Conservation (phyloP, 2,797 vertebrate genomes). For the Gorsachius magnificus region DNA sequence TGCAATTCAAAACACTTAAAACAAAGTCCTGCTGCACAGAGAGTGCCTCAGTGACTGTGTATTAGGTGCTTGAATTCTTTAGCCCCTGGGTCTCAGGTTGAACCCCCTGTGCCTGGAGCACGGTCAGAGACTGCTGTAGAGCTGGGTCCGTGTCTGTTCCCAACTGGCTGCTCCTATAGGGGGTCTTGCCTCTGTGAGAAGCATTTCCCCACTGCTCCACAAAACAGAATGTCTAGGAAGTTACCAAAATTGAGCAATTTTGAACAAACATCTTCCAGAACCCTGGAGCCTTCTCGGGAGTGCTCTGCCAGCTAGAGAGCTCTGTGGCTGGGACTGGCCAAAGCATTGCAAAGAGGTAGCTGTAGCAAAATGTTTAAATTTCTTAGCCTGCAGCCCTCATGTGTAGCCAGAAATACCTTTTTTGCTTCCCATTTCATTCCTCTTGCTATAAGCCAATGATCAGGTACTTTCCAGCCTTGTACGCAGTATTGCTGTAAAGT, state of each 20-base stretch:
- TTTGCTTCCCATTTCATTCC: background rate
- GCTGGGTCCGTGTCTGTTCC: background rate
- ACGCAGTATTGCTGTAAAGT: rapidly evolving
- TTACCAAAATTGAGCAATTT: background rate
- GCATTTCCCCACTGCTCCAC: background rate
- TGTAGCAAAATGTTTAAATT: background rate
- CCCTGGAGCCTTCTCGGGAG: background rate
- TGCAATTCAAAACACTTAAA: background rate
- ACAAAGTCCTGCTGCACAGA: background rate
- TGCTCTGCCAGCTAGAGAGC: background rate
- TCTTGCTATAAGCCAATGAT: background rate
- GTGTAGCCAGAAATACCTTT: background rate
- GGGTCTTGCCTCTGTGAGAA: background rate
- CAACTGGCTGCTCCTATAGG: background rate
- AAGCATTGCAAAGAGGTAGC: background rate
- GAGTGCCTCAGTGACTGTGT: background rate
- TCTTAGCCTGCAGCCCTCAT: background rate
- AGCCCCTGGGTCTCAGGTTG: background rate
- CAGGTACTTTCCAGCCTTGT: background rate
- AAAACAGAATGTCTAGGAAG: background rate
- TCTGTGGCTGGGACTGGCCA: background rate
- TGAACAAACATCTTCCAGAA: background rate
- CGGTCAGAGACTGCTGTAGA: background rate
- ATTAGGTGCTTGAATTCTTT: background rate
- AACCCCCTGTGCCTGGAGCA: background rate